Base-by-base conservation (phyloP, 2,113 vertebrate genomes). In the Drymodes brunneopygia region DNA sequence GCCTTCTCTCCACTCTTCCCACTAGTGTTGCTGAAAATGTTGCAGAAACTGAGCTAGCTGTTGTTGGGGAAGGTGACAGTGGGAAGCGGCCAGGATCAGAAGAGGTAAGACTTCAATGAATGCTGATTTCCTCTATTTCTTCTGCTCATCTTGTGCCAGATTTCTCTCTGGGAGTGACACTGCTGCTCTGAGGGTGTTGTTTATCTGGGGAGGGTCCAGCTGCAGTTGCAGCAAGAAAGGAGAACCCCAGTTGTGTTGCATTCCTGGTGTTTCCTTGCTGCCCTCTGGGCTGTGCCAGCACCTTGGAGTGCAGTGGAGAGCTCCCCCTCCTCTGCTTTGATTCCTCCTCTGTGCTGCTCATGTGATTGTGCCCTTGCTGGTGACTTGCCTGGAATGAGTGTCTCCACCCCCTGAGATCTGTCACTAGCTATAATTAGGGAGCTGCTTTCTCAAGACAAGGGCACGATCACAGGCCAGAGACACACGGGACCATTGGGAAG, bases 41-140 rank as follows among this genome's bases (percentile, higher is more conserved):
- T 27, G 1, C 53, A 81, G 94, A 96, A 79, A 35, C 77, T 24
- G 81, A 94, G 58, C 50, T 88, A 1, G 28, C n/a, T 44, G 14
- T 42, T 40, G 25, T 16, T 81, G 84, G n/a, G 60, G 90, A 90
- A 80, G 53, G 86, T n/a, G 88, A 77, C 61, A 86, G 54, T n/a
- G 84, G 93, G 77, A 97, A 97, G 60, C 65, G 90, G 54, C 75
- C 86, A 47, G 95, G 54, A 71, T 82, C 94, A 67, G 79, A 91
- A 54, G 94, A 97, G 94, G 97, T 97, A 81, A 90, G 86, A 51
- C 44, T 71, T 73, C 12, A 57, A 5, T 24, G 11, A 71, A n/a
- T 92, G 42, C 20, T 61, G 2, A 54, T 84, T 91, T 82, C 73
- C 40, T 53, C 23, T 64, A 3, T 67, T 95, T 60, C 28, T 54